phyloP scores from a whole-genome alignment of 2,113 vertebrate species.

The Sphyrna mokarran region DNA sequence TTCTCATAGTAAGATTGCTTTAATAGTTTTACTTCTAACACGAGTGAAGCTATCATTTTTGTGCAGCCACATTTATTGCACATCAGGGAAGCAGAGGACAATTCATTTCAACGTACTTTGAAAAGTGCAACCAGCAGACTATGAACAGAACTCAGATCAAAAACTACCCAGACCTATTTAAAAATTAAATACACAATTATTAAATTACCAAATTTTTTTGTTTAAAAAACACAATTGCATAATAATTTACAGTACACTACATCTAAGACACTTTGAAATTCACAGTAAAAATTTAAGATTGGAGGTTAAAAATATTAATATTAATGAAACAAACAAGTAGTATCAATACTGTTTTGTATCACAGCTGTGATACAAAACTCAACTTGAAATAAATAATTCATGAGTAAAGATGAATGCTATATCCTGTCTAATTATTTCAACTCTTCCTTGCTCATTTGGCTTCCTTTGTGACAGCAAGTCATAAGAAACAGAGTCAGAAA shows the following conservation, averaged over 20 bases:
- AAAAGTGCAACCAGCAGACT: background rate
- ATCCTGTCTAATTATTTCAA: background rate
- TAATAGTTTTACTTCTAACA: background rate
- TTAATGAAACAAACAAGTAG: background rate
- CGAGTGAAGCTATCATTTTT: background rate
- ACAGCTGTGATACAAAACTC: background rate
- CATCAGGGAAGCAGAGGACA: background rate
- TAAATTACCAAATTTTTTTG: background rate
- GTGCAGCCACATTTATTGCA: background rate
- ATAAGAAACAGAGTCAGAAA: background rate
- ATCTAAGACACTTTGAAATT: background rate
- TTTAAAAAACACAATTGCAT: background rate
- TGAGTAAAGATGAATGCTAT: background rate
- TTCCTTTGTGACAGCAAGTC: background rate
- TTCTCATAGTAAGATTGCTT: background rate
- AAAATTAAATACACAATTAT: background rate
- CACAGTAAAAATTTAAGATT: background rate
- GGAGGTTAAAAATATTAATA: background rate
- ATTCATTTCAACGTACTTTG: conserved; percentile 1
- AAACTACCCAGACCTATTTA: background rate
- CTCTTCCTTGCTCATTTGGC: background rate
- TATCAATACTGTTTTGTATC: background rate
- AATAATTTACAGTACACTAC: background rate
- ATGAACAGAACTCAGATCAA: background rate
- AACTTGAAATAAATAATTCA: conserved; percentile 14